These are phyloP conservation scores for Diphyllodes magnificus DNA, from an alignment of 2,113 vertebrate species.

Conservation along the genomic window DNA sequence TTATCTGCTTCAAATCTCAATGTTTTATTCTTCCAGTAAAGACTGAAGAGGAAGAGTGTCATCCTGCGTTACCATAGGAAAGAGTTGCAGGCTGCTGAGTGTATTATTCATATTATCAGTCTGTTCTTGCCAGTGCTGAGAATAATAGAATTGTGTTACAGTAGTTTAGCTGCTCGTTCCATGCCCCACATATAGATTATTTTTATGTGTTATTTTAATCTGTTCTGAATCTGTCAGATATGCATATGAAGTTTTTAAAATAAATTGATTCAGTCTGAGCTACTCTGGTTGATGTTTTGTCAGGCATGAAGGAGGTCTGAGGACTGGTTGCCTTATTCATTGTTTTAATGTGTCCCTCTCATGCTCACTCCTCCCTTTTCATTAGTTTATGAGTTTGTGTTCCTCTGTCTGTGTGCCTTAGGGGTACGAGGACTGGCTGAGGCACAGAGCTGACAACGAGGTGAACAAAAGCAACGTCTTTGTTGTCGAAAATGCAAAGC, in stretches of 20 bases:
- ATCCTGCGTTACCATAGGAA: slow-evolving; percentile 3
- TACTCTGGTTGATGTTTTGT: neutral
- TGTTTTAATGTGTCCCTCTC: neutral
- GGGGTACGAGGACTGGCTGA: slow-evolving; percentile 98
- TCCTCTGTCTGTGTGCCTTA: slow-evolving; percentile 56
- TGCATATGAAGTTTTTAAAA: slow-evolving; percentile 23
- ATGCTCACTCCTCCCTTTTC: neutral
- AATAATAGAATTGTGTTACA: slow-evolving; percentile 13
- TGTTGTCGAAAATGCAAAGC: slow-evolving; percentile 81
- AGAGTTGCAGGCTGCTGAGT: neutral
- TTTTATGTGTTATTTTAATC: slow-evolving; percentile 32
- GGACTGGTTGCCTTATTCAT: neutral
- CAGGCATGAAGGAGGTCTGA: slow-evolving; percentile 1
- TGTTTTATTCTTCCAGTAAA: neutral
- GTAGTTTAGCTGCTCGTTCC: neutral
- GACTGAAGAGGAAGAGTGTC: neutral
- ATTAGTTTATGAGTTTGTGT: neutral
- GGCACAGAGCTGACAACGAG: slow-evolving; percentile 95
- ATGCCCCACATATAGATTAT: neutral
- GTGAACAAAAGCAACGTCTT: slow-evolving; percentile 91
- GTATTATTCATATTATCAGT: slow-evolving; percentile 18
- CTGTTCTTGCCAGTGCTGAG: neutral
- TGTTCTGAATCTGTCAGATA: slow-evolving; percentile 53
- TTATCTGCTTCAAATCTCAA: neutral
- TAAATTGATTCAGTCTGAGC: neutral